Conservation (phyloP, 2,888 invertebrate genomes). For the Lycia hirtaria region DNA sequence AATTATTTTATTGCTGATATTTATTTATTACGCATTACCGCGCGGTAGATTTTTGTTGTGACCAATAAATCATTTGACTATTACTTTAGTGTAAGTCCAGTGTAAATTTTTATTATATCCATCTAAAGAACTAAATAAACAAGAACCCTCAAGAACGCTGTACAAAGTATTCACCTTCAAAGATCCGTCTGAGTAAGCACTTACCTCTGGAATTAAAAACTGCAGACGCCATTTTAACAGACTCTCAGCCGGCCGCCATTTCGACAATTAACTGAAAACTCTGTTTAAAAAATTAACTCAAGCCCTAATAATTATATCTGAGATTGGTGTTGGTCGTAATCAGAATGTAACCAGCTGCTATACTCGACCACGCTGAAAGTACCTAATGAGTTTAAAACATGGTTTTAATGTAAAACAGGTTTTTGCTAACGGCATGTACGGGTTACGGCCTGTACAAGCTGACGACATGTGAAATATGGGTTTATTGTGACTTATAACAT, state of each 20-base stretch:
- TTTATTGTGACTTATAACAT: conserved; percentile 14
- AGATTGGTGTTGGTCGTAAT: conserved; percentile 52
- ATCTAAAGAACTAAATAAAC: not conserved
- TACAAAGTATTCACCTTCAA: not conserved
- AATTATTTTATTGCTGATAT: too few relatives aligned
- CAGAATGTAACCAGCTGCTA: conserved; percentile 45
- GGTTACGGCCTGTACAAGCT: conserved; percentile 25
- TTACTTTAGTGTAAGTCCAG: too few relatives aligned
- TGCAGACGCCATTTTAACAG: not conserved
- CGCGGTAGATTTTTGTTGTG: too few relatives aligned
- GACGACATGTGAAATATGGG: conserved; percentile 19
- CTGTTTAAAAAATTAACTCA: conserved; percentile 34
- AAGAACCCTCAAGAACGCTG: not conserved
- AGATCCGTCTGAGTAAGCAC: not conserved
- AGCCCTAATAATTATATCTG: conserved; percentile 50
- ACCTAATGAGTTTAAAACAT: conserved; percentile 32
- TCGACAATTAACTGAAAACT: conserved; percentile 9
- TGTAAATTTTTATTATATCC: not conserved
- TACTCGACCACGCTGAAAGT: not conserved
- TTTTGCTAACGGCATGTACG: conserved; percentile 37
- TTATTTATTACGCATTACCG: too few relatives aligned
- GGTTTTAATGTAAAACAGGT: conserved; percentile 34
- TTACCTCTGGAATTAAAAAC: conserved; percentile 4
- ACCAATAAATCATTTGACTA: too few relatives aligned
- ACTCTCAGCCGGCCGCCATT: conserved; percentile 8